phyloP scores from a whole-genome alignment of 1,140 invertebrate genomes.

The Procambarus virginalis region DNA sequence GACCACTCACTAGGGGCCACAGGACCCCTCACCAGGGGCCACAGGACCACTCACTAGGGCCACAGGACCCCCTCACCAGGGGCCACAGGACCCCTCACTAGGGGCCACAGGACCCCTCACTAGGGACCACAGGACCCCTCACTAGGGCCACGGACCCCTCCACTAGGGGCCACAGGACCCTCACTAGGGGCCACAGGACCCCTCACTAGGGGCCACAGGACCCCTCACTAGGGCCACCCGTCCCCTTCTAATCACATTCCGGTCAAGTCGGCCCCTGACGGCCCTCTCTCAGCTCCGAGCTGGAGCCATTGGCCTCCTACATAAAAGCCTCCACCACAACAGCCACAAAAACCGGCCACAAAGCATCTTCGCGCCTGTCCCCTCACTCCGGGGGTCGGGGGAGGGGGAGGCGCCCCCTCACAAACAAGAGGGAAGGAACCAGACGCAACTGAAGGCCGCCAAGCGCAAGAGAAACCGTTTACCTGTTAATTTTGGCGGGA shows the following conservation, averaged over 20 bases:
- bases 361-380: conserved; percentile 21
- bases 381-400: background rate
- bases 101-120: too few species aligned
- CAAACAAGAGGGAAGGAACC: conserved; percentile 3
- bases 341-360: conserved; percentile 19
- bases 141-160: too few species aligned
- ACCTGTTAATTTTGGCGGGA: conserved; percentile 38
- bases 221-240: too few species aligned
- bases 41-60: too few species aligned
- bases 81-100: too few species aligned
- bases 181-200: too few species aligned
- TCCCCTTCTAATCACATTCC: background rate
- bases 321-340: background rate
- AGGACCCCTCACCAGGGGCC: too few species aligned
- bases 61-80: too few species aligned
- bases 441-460: background rate
- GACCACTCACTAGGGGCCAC: too few species aligned
- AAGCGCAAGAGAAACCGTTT: conserved; percentile 32
- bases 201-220: too few species aligned
- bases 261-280: conserved; percentile 17
- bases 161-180: too few species aligned
- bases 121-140: too few species aligned
- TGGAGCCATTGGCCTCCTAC: background rate
- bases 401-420: background rate
- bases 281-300: background rate